Percentiles rank a stretch among this genome's conserved stretches.
These are phyloP conservation scores for Bucorvus abyssinicus DNA, from an alignment of 2,797 vertebrate genomes.

Conservation along the genomic window DNA sequence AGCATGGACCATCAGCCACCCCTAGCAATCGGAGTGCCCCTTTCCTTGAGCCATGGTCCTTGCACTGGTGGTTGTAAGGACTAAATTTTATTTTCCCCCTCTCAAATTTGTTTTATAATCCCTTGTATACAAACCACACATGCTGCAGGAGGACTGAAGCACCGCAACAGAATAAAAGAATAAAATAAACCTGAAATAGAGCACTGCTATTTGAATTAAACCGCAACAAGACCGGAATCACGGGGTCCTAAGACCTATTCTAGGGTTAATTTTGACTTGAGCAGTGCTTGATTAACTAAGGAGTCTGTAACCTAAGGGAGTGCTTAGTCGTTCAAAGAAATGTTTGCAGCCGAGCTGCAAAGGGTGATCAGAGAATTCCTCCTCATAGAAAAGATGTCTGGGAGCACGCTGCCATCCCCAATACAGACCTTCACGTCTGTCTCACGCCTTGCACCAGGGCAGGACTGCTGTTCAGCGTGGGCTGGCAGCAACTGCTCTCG, in stretches of 20 bases:
- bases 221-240: not conserved
- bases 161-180: not conserved
- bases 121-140: not conserved
- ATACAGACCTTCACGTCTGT: fast-evolving
- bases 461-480: not conserved
- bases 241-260: not conserved
- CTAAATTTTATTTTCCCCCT: not conserved
- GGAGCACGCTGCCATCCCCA: fast-evolving
- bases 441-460: not conserved
- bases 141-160: too few relatives aligned
- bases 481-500: not conserved
- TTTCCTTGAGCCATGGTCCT: not conserved
- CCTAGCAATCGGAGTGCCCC: not conserved
- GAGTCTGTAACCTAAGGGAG: not conserved
- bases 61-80: fast-evolving
- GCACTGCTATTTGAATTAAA: not conserved
- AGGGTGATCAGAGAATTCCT: not conserved
- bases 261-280: not conserved
- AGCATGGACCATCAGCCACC: not conserved
- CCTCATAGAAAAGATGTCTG: fast-evolving
- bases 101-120: not conserved
- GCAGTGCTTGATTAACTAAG: not conserved
- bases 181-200: not conserved
- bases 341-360: fast-evolving
- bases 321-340: not conserved